phyloP scores from a whole-genome alignment of 2,888 invertebrate species.

The Onthophagus sagittarius region DNA sequence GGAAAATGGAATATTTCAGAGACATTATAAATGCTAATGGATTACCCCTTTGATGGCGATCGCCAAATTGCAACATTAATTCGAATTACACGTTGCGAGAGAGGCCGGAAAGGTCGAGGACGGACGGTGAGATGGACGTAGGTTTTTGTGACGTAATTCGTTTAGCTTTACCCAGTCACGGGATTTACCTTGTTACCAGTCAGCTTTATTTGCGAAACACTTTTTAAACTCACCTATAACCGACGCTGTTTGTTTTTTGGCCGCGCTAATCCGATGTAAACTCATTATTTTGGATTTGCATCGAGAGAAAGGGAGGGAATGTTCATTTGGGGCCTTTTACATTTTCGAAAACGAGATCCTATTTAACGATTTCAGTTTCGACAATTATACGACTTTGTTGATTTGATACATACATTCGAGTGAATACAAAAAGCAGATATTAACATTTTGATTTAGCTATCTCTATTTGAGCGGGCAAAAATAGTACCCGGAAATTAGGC shows the following conservation, averaged over 20 bases:
- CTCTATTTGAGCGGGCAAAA: not conserved
- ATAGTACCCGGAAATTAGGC: not conserved
- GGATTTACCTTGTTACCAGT: slow-evolving; percentile 9
- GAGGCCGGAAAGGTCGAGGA: not conserved
- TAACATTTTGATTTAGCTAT: no score
- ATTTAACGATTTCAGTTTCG: no score
- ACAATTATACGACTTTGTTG: no score
- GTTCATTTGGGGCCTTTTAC: no score
- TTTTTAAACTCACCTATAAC: slow-evolving; percentile 14
- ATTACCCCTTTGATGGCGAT: slow-evolving; percentile 21
- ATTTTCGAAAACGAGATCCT: no score
- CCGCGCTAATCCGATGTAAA: slow-evolving; percentile 6
- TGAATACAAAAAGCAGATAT: no score
- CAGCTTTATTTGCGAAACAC: slow-evolving; percentile 10
- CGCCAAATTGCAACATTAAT: slow-evolving; percentile 22
- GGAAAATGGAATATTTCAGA: slow-evolving; percentile 24
- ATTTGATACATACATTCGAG: no score
- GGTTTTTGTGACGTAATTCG: slow-evolving; percentile 1
- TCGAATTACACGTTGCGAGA: slow-evolving; percentile 10
- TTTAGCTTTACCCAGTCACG: slow-evolving; percentile 2
- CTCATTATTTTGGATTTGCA: slow-evolving; percentile 8
- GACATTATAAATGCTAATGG: slow-evolving; percentile 22
- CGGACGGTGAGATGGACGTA: not conserved
- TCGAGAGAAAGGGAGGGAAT: not conserved
- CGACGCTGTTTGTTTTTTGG: not conserved